Evolutionary conservation across 2,797 vertebrate species (phyloP), one percentile per base, ranked within the genome.

Genomic region (Ctenosaura bakeri): DNA sequence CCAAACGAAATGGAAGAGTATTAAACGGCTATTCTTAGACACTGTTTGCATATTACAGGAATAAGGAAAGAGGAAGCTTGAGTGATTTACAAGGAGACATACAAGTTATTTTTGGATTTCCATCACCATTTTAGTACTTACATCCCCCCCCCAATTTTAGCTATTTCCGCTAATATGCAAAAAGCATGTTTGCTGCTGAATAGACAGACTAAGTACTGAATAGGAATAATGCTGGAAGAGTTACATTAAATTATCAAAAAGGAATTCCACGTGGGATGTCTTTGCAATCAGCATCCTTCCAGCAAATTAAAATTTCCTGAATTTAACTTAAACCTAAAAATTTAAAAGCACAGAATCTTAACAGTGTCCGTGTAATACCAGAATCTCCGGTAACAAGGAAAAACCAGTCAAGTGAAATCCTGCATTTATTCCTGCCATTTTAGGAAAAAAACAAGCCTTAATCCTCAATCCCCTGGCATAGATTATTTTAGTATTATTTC

Each of bases 401-500:
- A 35, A 9, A 32, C 13, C 66, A 69, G 29, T 29, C 29, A 13
- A 69, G 29, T 69, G 1, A 69, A 32, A 29, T 13, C 20, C 50
- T 81, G 50, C 13, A 88, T 26, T 46, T 3, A 66, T 38, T 3
- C n/a, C 14, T 80, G 42, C 80, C 54, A 83, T 46, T 71, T n/a
- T 38, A 74, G 71, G 26, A 83, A 46, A 35, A 46, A 35, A 86
- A 85, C 74, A 77, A 12, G 35, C 81, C 87, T 62, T 86, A 1
- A 8, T 38, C 29, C 0, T 89, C 73, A 18, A 18, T 77, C 42
- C 0, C 6, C 71, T 78, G 64, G 29, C 16, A 59, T 38, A 79
- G 56, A 66, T 12, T 54, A 87, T 66, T 46, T 91, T 92, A 42
- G 42, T 9, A 62, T 59, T 62, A 50, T 66, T 50, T 35, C 52